phyloP scores from a whole-genome alignment of 1,140 invertebrate genomes.

The Camponotus floridanus region DNA sequence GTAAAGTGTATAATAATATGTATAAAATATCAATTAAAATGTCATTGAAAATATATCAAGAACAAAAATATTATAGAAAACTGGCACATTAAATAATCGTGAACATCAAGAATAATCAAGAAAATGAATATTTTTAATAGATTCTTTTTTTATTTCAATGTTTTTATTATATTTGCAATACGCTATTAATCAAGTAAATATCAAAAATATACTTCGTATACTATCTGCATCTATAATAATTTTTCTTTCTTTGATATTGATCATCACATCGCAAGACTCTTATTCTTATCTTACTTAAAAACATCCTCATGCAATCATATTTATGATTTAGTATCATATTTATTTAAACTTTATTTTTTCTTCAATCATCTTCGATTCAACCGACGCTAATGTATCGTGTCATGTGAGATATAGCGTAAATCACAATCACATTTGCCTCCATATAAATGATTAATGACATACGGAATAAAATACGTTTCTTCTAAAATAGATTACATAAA shows the following conservation, averaged over 20 bases:
- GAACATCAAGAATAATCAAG: not conserved
- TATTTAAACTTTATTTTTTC: conserved; percentile 44
- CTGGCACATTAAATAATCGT: not conserved
- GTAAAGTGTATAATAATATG: not conserved
- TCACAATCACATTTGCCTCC: not conserved
- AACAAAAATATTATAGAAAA: not conserved
- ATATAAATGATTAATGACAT: not conserved
- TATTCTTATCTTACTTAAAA: conserved; percentile 34
- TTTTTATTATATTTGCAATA: conserved; percentile 19
- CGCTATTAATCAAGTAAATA: conserved; percentile 8
- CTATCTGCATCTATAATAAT: conserved; percentile 31
- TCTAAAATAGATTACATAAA: conserved; percentile 11
- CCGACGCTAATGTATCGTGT: not conserved
- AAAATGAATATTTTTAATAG: conserved; percentile 9
- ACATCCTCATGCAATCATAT: not conserved
- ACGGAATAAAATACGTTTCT: not conserved
- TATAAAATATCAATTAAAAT: not conserved
- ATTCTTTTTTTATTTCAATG: not conserved
- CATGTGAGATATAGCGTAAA: not conserved
- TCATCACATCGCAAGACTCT: conserved; percentile 1
- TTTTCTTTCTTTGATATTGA: conserved; percentile 28
- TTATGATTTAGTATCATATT: conserved; percentile 7
- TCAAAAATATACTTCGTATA: conserved; percentile 24
- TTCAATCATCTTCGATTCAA: not conserved
- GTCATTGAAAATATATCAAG: conserved; percentile 14